Evolutionary conservation across 2,113 vertebrate genomes (phyloP).

Genomic region (Colistium nudipinnis): DNA sequence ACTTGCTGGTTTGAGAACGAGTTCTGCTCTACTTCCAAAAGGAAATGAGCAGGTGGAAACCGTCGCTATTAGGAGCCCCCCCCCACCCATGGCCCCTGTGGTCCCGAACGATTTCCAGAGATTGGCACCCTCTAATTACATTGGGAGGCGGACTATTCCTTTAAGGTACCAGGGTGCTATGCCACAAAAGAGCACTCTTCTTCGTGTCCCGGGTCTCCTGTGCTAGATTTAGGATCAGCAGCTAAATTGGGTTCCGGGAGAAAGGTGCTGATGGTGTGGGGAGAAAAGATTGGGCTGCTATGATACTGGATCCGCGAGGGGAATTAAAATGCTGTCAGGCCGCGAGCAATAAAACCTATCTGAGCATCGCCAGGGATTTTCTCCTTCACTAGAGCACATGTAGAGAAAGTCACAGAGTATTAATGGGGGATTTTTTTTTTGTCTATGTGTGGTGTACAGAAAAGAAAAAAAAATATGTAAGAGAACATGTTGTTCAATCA

Average conservation of each 20-base stretch:
- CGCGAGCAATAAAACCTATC: slow-evolving; percentile 65
- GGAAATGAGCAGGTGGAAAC: slow-evolving; percentile 13
- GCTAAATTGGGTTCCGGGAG: slow-evolving; percentile 71
- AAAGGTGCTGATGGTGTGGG: slow-evolving; percentile 70
- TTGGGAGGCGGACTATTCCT: slow-evolving; percentile 53
- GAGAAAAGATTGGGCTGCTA: slow-evolving; percentile 62
- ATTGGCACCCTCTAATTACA: slow-evolving; percentile 77
- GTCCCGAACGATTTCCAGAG: slow-evolving; percentile 54
- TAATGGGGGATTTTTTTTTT: slow-evolving; percentile 56
- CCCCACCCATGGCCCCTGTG: not conserved
- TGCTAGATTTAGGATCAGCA: slow-evolving; percentile 67
- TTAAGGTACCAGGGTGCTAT: slow-evolving; percentile 60
- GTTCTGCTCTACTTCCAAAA: slow-evolving; percentile 49
- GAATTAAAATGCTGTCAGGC: slow-evolving; percentile 74
- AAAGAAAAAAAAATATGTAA: slow-evolving; percentile 29
- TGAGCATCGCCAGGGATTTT: slow-evolving; percentile 60
- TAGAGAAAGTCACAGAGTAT: slow-evolving; percentile 38
- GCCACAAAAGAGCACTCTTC: slow-evolving; percentile 48
- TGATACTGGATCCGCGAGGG: slow-evolving; percentile 67
- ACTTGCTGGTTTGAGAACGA: slow-evolving; percentile 14
- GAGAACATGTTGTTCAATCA: not conserved
- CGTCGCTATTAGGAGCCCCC: slow-evolving; percentile 56
- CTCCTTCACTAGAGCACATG: slow-evolving; percentile 57
- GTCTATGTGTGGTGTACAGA: slow-evolving; percentile 27
- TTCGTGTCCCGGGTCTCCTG: slow-evolving; percentile 43